A percentile compares a stretch with the other conserved stretches of the same genome.
phyloP scores from a whole-genome alignment of 1,140 invertebrate species.

The Amyelois transitella region DNA sequence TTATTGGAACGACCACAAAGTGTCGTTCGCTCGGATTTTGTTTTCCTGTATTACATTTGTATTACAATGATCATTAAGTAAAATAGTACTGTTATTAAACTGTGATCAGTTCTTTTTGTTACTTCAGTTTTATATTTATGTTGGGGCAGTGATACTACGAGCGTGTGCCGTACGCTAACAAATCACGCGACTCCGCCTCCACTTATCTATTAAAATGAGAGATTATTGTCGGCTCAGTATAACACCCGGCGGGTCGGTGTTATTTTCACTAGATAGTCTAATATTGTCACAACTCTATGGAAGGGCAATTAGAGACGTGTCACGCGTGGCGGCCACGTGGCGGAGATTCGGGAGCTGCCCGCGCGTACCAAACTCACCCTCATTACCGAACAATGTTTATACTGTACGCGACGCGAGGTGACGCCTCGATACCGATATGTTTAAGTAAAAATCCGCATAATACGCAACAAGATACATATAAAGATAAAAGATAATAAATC shows the following conservation, averaged over 20 bases:
- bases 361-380: slow-evolving; percentile 22
- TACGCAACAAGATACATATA: not conserved
- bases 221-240: slow-evolving; percentile 60
- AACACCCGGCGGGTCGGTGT: slow-evolving; percentile 53
- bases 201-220: slow-evolving; percentile 74
- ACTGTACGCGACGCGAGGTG: slow-evolving; percentile 41
- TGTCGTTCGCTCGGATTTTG: slow-evolving; percentile 15
- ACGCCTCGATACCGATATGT: slow-evolving; percentile 44
- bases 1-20: slow-evolving; percentile 34
- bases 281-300: slow-evolving; percentile 67
- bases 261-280: slow-evolving; percentile 72
- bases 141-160: slow-evolving; percentile 1
- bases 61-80: slow-evolving; percentile 9
- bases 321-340: slow-evolving; percentile 60
- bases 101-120: not conserved
- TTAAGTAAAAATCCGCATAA: slow-evolving; percentile 19
- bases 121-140: not conserved
- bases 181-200: slow-evolving; percentile 63
- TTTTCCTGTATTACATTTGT: slow-evolving; percentile 19
- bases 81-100: not conserved
- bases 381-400: slow-evolving; percentile 54
- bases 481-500: not conserved
- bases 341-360: slow-evolving; percentile 19
- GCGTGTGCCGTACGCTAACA: slow-evolving; percentile 28
- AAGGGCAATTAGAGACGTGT: slow-evolving; percentile 69